Base-by-base conservation (phyloP, 1,140 invertebrate genomes). In the Diorhabda sublineata region DNA sequence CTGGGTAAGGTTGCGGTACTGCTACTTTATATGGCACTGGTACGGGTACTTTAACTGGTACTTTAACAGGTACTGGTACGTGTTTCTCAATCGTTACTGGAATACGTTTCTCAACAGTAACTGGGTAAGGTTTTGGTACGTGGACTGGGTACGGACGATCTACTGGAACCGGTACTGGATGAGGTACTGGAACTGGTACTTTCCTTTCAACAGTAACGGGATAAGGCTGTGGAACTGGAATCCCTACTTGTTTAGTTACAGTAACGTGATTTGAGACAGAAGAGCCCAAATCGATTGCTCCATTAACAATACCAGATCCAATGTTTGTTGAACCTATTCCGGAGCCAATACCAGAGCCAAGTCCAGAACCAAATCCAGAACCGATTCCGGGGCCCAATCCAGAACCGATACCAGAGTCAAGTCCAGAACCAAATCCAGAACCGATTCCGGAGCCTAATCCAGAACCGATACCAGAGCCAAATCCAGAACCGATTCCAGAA, bases 101-200 rank as follows among this genome's bases (percentile, higher is more conserved):
- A n/a, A 83, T 77, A 3, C 69, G 76, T 70, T 81, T 84, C 41
- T 83, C 83, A 0, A 86, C 82, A 2, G 78, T 77, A 5, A 83
- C 82, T 44, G 85, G 83, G 66, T 84, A 85, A 3, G 85, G 85
- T 74, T 83, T 83, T 0, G 79, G 74, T 6, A 86, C 76, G 64
- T 83, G 82, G 2, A 84, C 81, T 42, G 83, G 82, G 63, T 76
- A 75, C 4, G 77, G 75, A 61, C 75, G 74, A 60, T 78, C 77
- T 11, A 80, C 79, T 57, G 76, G 74, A 8, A 77, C 76, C 47
- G 78, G 71, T 3, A 77, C 74, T 57, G 79, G 73, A 61, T 76
- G 74, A 42, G 75, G 72, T 11, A 80, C 77, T 42, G 72, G 74
- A 41, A 78, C 75, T 61, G 74, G 72, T 26, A 78, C 68, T 7